A percentile compares a stretch with the other conserved stretches of the same genome.
Evolutionary conservation across 2,888 invertebrate genomes (phyloP).

Genomic region (Acanthococcus lagerstroemiae): DNA sequence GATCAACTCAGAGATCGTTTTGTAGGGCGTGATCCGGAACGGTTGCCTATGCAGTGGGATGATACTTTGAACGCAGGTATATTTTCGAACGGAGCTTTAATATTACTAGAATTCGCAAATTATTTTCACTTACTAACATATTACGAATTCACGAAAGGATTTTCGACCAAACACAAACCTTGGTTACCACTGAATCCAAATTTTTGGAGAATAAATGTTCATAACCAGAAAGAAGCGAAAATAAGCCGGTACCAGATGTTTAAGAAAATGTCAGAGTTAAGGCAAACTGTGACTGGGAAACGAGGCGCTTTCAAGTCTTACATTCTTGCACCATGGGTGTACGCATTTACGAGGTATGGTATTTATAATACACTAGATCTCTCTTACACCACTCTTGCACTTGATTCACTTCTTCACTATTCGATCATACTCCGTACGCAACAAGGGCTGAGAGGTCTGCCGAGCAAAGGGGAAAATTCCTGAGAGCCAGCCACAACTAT

Average conservation of each 20-base stretch:
- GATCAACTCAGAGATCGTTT: conserved; percentile 52
- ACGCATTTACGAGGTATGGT: not conserved
- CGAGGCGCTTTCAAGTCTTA: conserved; percentile 1
- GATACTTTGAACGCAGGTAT: conserved; percentile 50
- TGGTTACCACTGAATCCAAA: conserved; percentile 32
- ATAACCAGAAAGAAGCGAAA: conserved; percentile 5
- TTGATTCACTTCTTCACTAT: too few relatives aligned
- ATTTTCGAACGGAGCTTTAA: too few relatives aligned
- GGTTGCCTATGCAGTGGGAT: conserved; percentile 77
- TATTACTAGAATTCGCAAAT: too few relatives aligned
- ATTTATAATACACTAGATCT: too few relatives aligned
- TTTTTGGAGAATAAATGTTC: conserved; percentile 23
- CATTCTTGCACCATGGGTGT: conserved; percentile 4
- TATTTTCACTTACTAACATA: too few relatives aligned
- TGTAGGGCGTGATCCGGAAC: conserved; percentile 59
- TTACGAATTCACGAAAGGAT: too few relatives aligned
- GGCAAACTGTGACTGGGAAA: not conserved
- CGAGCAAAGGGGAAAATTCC: too few relatives aligned
- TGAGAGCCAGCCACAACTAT: too few relatives aligned
- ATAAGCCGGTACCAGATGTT: conserved; percentile 21
- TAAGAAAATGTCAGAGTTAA: conserved; percentile 19
- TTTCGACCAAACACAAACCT: conserved; percentile 7
- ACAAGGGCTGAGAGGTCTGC: too few relatives aligned
- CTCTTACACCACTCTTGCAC: too few relatives aligned
- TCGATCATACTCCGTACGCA: too few relatives aligned